Evolutionary conservation across 2,797 vertebrate species (phyloP).

Genomic region (Sebastes reedi): DNA sequence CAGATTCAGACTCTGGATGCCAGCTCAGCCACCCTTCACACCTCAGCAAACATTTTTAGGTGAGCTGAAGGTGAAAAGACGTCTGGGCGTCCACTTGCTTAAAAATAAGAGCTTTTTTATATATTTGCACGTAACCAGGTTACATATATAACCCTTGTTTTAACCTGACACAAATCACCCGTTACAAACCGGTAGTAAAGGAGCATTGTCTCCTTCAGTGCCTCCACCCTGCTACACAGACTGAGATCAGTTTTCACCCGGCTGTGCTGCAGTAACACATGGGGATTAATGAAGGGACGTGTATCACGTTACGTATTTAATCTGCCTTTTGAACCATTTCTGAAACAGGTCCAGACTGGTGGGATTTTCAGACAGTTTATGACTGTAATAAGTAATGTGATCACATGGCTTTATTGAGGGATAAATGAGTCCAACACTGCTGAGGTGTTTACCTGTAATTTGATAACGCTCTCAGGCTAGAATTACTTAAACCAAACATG

Average conservation of each 20-base stretch:
- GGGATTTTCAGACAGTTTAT: background rate
- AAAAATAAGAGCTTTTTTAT: background rate
- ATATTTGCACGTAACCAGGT: background rate
- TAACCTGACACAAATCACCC: background rate
- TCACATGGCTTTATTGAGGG: background rate
- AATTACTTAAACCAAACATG: background rate
- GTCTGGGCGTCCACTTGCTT: background rate
- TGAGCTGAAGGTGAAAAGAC: background rate
- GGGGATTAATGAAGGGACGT: background rate
- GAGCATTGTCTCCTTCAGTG: background rate
- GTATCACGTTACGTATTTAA: background rate
- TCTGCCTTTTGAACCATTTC: background rate
- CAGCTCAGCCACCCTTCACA: background rate
- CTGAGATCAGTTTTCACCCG: slow-evolving; percentile 1
- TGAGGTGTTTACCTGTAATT: background rate
- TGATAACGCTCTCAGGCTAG: background rate
- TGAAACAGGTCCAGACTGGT: background rate
- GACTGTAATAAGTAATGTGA: background rate
- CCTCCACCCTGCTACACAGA: background rate
- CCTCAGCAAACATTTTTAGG: background rate
- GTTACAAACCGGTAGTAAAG: background rate
- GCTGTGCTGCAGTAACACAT: background rate
- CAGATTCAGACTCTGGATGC: background rate
- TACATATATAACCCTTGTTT: background rate
- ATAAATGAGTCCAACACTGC: background rate